Evolutionary conservation across 2,888 invertebrate species (phyloP), one percentile per base, ranked within the genome.

Genomic region (Corythucha ciliata): DNA sequence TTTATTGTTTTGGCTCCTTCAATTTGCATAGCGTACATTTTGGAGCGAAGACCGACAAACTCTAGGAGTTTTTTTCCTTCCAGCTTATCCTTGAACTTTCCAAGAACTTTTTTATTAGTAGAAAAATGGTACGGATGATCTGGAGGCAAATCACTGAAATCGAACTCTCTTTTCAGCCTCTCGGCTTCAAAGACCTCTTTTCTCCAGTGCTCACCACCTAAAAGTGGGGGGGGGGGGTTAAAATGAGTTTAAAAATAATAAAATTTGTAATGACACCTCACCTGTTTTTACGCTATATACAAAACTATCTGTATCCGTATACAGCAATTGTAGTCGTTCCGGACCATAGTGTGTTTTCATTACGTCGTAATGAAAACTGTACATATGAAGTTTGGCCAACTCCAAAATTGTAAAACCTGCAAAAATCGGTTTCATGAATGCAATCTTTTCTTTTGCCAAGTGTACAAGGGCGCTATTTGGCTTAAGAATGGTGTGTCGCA

Each of bases 11-110:
- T 26, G 12, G 48, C 41, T 44, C 53, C 53, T 7, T 49, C 58
- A 25, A 53, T 26, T 3, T 44, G 12, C 7, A 50, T 10, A 33
- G 42, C 44, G 42, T 65, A 64, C 57, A 62, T 56, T 55, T 64
- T 64, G n/a, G 61, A 46, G 18, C 61, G 47, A 6, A 64, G 47
- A 2, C 64, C 65, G 1, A 64, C 56, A 56, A 64, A 66, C 53
- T 65, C 62, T 2, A 55, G 60, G 57, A 65, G 62, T n/a, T 62
- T 58, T 52, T 52, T 50, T 1, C 64, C 63, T 18, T 59, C 58
- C 26, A 56, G 58, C 50, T 66, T 65, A 57, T 65, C 64, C 54
- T 66, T 65, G 60, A 66, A 63, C 29, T 65, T 46, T 3, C 66
- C 64, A 2, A 63, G 21, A 2, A 63, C 57, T 57, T 64, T 65